Evolutionary conservation across 2,888 invertebrate genomes (phyloP), one percentile per base, ranked within the genome.

Genomic region (Amphipyra berbera): DNA sequence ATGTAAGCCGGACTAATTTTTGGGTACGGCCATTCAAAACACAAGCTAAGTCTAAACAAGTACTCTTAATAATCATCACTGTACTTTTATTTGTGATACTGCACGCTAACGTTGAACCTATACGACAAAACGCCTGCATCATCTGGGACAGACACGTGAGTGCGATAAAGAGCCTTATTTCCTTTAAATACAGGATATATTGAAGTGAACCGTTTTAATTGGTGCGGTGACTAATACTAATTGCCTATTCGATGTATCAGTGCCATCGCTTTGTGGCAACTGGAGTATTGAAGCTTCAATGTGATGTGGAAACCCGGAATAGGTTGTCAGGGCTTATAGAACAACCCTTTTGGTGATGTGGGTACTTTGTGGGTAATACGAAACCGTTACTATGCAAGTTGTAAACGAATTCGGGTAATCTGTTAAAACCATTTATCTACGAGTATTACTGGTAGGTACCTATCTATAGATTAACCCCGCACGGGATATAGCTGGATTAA

Each of bases 11-110:
- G 15, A 13, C 41, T 47, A 30, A 41, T 40, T 13, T 42, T 8
- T 27, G 15, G 15, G 41, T 12, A 41, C 13, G 7, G 37, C 50
- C 14, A n/a, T n/a, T 44, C 15, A 41, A 10, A n/a, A 40, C 21
- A 53, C 33, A 8, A 27, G n/a, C 15, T 21, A 33, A 38, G 21
- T 55, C 4, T 12, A 38, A 52, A 56, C 45, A 49, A 63, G 60
- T 49, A 27, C 13, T 40, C 30, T 50, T 15, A n/a, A 27, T 30
- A 2, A 21, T 13, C 37, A 21, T 10, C 4, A 45, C 10, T 27
- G 6, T 15, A 15, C 15, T 42, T 15, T 42, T 15, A 42, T 14
- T 41, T 14, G 2, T 41, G 14, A 14, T n/a, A n/a, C n/a, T n/a
- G n/a, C n/a, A n/a, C 21, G 21, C 21, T 1, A 21, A 21, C 21